Percentiles rank a stretch among this genome's conserved stretches.
phyloP scores from a whole-genome alignment of 2,797 vertebrate species.

The Eremophila alpestris region DNA sequence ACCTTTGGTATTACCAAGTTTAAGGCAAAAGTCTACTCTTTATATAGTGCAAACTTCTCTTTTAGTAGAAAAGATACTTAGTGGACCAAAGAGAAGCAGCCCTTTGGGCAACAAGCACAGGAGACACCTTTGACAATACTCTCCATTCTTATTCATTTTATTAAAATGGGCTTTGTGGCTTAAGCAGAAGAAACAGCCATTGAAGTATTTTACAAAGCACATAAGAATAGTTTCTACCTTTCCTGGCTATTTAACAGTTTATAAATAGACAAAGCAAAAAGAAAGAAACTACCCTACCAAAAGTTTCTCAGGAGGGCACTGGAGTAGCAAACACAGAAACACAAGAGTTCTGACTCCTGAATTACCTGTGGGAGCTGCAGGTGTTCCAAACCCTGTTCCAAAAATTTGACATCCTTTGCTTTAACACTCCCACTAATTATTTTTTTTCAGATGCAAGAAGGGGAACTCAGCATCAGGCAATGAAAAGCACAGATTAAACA shows the following conservation, averaged over 20 bases:
- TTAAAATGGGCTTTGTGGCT: background rate
- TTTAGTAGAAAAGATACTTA: background rate
- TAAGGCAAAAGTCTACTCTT: background rate
- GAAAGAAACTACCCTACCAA: background rate
- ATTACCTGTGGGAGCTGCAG: background rate
- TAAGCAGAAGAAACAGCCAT: background rate
- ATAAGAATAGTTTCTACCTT: background rate
- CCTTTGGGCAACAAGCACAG: background rate
- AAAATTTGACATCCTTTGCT: background rate
- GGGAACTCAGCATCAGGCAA: background rate
- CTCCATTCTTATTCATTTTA: background rate
- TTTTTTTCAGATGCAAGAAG: background rate
- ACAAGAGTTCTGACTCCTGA: background rate
- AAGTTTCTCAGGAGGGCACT: background rate
- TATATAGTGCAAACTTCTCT: background rate
- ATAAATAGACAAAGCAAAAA: background rate
- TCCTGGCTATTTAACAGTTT: background rate
- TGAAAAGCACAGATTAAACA: background rate
- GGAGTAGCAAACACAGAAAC: background rate
- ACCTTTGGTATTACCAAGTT: background rate
- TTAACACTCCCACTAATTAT: background rate
- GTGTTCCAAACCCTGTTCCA: background rate
- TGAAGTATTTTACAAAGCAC: background rate
- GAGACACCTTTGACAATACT: background rate
- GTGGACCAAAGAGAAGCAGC: background rate